phyloP scores from a whole-genome alignment of 2,113 vertebrate genomes.

The Nansenia antarctica region DNA sequence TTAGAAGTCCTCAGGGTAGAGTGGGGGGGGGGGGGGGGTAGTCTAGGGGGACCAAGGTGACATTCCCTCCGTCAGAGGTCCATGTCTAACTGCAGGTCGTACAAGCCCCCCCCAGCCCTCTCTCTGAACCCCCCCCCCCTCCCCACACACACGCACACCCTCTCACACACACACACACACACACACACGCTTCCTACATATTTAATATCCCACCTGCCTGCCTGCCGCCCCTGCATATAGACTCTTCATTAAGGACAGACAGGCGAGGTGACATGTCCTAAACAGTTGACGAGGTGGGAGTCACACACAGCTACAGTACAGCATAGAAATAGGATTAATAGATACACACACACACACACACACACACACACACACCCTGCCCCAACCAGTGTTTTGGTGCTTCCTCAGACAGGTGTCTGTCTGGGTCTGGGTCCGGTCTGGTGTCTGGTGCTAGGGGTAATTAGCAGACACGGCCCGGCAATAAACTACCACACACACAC shows the following conservation, averaged over 20 bases:
- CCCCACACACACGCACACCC: too few species aligned
- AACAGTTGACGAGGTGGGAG: not conserved
- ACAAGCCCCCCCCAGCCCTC: not conserved
- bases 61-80: not conserved
- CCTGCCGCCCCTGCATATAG: not conserved
- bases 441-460: slow-evolving; percentile 39
- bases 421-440: too few species aligned
- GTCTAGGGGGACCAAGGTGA: not conserved
- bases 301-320: too few species aligned
- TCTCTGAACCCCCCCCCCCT: not conserved
- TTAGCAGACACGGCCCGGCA: slow-evolving; percentile 40
- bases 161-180: too few species aligned
- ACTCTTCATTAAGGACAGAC: not conserved
- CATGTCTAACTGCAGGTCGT: not conserved
- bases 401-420: slow-evolving; percentile 51
- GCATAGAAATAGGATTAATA: too few species aligned
- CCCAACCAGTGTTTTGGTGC: slow-evolving; percentile 3
- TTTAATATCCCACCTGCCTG: slow-evolving; percentile 1
- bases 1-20: not conserved
- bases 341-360: too few species aligned
- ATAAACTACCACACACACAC: slow-evolving; percentile 45
- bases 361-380: too few species aligned
- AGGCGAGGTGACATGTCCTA: not conserved
- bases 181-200: not conserved
- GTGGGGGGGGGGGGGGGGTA: not conserved